Base-by-base conservation (phyloP, 2,888 invertebrate species). In the Aleiodes alternator region DNA sequence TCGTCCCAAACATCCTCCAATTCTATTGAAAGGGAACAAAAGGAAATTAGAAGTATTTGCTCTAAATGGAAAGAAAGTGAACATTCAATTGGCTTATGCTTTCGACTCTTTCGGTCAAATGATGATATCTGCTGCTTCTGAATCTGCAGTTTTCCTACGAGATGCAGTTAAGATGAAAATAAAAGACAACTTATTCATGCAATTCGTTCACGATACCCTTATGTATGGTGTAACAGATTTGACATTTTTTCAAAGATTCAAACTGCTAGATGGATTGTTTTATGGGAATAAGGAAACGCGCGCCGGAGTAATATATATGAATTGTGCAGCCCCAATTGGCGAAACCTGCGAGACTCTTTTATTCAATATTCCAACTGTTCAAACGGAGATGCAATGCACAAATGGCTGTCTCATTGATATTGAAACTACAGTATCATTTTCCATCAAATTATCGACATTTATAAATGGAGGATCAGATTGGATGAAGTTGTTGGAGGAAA, bases 101-200 rank as follows among this genome's bases (percentile, higher is more conserved):
- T 59, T 59, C 31, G 59, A 59, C 31, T 59, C 59, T 12, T 12
- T 59, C 29, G 7, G 7, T 6, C 59, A 59, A 12, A 7, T 59
- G 34, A 29, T 59, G 23, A 29, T 59, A 12, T 31, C 31, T 12
- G 11, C 59, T 31, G 59, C 59, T 31, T 31, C 12, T 31, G 34
- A 11, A 9, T 29, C 14, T 12, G 1, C 14, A 9, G 11, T 7
- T 31, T 59, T 59, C 31, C 23, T 23, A 23, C 23, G 31, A 31
- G 11, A 59, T 12, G 5, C 12, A 8, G 59, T 59, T 3, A 59
- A 12, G 6, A 23, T 1, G 3, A 59, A 59, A 5, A 6, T 12
- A 3, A 59, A 59, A 31, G 12, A 9, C 7, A 31, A 29, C 12
- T 12, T 31, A 9, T 59, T 59, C 9, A 31, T 59, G 12, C 23